A percentile compares a stretch with the other conserved stretches of the same genome.
Evolutionary conservation across 1,140 invertebrate genomes (phyloP).

Genomic region (Condylostylus longicornis): DNA sequence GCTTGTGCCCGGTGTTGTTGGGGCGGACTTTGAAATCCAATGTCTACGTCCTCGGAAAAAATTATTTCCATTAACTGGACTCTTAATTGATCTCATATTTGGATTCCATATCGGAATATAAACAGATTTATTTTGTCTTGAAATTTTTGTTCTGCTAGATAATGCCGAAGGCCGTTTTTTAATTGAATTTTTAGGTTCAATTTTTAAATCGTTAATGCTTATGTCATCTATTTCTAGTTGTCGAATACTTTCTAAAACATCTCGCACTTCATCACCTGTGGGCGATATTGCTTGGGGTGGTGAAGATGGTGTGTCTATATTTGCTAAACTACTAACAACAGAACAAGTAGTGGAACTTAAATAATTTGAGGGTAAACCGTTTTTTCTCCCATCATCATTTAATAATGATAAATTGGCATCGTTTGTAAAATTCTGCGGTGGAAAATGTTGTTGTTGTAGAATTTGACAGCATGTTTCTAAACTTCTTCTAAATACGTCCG

Average conservation of each 20-base stretch:
- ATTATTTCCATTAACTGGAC: slow-evolving; percentile 24
- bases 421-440: slow-evolving; percentile 3
- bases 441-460: slow-evolving; percentile 11
- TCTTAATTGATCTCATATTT: slow-evolving; percentile 13
- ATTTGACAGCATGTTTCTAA: slow-evolving; percentile 26
- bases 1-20: slow-evolving; percentile 49
- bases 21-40: slow-evolving; percentile 56
- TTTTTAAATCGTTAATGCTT: no score
- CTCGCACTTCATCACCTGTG: slow-evolving; percentile 50
- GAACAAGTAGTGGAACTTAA: slow-evolving; percentile 41
- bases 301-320: slow-evolving; percentile 46
- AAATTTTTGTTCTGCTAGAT: slow-evolving; percentile 18
- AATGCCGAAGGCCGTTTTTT: slow-evolving; percentile 9
- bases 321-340: slow-evolving; percentile 48
- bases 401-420: background rate
- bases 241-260: slow-evolving; percentile 51
- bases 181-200: background rate
- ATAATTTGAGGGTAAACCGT: slow-evolving; percentile 8
- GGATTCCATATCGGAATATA: slow-evolving; percentile 25
- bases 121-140: slow-evolving; percentile 24
- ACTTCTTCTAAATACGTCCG: slow-evolving; percentile 12
- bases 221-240: slow-evolving; percentile 39
- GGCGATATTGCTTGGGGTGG: slow-evolving; percentile 63
- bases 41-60: slow-evolving; percentile 31
- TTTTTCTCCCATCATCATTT: slow-evolving; percentile 5